phyloP scores from a whole-genome alignment of 2,797 vertebrate genomes.

The Cirrhinus molitorella region DNA sequence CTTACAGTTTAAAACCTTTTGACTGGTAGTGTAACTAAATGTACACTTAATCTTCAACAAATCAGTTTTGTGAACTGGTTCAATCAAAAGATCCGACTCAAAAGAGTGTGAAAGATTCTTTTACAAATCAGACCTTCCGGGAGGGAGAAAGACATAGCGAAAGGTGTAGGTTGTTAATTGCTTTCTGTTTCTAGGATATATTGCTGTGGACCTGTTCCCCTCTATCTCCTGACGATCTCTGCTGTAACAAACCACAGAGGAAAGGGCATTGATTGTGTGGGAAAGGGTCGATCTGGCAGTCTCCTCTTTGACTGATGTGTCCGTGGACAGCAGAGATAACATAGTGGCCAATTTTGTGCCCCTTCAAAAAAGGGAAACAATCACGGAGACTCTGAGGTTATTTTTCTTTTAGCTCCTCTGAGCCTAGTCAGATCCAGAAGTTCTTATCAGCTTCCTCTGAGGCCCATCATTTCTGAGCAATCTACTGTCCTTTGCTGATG shows the following conservation, averaged over 20 bases:
- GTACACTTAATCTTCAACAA: background rate
- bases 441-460: slow-evolving; percentile 75
- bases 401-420: slow-evolving; percentile 68
- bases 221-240: slow-evolving; percentile 79
- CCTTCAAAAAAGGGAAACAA: slow-evolving; percentile 71
- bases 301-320: slow-evolving; percentile 78
- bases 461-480: slow-evolving; percentile 73
- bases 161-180: slow-evolving; percentile 71
- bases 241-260: slow-evolving; percentile 73
- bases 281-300: slow-evolving; percentile 77
- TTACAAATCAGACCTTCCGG: background rate
- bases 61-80: background rate
- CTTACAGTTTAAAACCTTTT: too few relatives aligned
- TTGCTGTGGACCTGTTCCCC: slow-evolving; percentile 60
- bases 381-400: slow-evolving; percentile 64
- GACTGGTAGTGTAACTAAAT: background rate
- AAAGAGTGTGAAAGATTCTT: background rate
- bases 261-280: slow-evolving; percentile 78
- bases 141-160: slow-evolving; percentile 48
- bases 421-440: slow-evolving; percentile 74
- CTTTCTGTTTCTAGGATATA: slow-evolving; percentile 70
- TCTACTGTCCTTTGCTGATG: slow-evolving; percentile 70
- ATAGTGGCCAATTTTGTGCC: slow-evolving; percentile 79
- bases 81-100: background rate
- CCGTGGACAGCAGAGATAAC: slow-evolving; percentile 80